Evolutionary conservation across 53 echinoderm and acorn worm species (phyloP).

Genomic region (Glandiceps talaboti): DNA sequence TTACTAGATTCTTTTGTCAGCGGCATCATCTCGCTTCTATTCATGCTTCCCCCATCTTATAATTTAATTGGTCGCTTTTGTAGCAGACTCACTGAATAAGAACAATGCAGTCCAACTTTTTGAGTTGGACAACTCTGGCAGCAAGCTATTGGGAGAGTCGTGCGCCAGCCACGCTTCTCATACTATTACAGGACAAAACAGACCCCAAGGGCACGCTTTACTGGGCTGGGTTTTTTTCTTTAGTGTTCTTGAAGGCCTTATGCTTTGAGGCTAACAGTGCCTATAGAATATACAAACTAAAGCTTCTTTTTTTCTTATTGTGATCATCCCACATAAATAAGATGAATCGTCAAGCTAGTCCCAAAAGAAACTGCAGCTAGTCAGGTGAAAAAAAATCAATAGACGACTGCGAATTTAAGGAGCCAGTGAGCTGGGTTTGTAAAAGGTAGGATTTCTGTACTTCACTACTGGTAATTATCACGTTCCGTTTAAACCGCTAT

Average conservation of each 20-base stretch:
- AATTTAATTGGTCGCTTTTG: neutral
- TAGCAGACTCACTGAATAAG: neutral
- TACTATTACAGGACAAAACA: neutral
- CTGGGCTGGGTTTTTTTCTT: neutral
- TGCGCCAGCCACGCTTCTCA: neutral
- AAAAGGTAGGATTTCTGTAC: no score
- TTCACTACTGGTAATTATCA: no score
- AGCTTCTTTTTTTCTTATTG: neutral
- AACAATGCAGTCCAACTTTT: neutral
- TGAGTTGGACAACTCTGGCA: neutral
- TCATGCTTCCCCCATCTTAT: neutral
- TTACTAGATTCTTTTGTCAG: neutral
- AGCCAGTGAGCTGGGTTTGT: no score
- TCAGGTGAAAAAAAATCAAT: no score
- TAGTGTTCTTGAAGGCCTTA: neutral
- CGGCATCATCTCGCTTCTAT: neutral
- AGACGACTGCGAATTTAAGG: no score
- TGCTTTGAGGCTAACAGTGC: neutral
- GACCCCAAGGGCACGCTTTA: neutral
- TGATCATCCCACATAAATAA: neutral
- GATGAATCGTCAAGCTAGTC: neutral
- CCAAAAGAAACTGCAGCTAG: no score
- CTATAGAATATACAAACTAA: neutral
- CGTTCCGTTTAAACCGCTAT: no score
- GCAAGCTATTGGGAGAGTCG: neutral